Conservation (phyloP, 2,888 invertebrate genomes). For the Diabrotica balteata region DNA sequence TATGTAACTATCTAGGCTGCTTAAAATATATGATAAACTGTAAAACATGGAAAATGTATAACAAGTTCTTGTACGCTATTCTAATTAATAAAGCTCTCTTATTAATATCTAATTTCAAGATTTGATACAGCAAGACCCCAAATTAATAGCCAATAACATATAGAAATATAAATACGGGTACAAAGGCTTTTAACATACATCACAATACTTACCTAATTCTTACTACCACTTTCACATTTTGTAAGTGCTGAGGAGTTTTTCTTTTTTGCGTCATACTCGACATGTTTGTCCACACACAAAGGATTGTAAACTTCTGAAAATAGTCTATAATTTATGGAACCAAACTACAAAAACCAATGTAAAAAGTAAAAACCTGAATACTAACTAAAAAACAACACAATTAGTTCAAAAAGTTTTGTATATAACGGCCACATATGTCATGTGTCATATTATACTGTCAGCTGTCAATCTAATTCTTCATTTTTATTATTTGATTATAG, state of each 20-base stretch:
- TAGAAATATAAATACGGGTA: neutral
- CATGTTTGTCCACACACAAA: too few relatives aligned
- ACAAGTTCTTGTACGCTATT: too few relatives aligned
- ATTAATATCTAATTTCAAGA: neutral
- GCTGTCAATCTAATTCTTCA: too few relatives aligned
- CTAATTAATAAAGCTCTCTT: too few relatives aligned
- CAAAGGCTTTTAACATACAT: neutral
- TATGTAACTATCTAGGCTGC: too few relatives aligned
- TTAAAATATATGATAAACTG: too few relatives aligned
- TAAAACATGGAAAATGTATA: too few relatives aligned
- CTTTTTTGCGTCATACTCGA: neutral
- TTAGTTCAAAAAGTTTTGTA: neutral
- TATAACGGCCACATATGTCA: constrained; percentile 13
- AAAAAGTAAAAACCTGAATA: neutral
- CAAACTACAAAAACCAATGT: neutral
- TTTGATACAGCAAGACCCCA: neutral
- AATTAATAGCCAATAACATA: neutral
- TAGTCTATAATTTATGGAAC: neutral
- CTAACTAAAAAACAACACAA: neutral
- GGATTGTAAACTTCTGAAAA: neutral
- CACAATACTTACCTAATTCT: constrained; percentile 35
- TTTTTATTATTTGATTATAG: too few relatives aligned
- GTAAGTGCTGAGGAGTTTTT: constrained; percentile 28
- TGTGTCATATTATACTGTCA: too few relatives aligned
- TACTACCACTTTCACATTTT: constrained; percentile 41